Evolutionary conservation across 2,113 vertebrate genomes (phyloP).

Genomic region (Cervus canadensis): DNA sequence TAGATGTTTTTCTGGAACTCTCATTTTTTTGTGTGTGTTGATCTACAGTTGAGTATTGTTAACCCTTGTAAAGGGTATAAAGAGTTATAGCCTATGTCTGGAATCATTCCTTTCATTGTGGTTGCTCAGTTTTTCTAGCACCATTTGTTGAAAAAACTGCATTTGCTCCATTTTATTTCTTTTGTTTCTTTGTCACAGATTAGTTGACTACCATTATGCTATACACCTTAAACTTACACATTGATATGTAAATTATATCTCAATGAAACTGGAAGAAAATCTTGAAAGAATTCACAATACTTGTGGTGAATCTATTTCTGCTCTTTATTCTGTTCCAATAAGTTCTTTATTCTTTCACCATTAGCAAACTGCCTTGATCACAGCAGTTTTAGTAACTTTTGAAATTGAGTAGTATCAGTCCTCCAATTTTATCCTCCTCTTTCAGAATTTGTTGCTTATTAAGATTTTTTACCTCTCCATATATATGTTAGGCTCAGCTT

Average conservation of each 20-base stretch:
- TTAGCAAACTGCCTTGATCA: background rate
- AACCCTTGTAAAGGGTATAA: background rate
- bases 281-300: background rate
- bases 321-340: background rate
- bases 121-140: background rate
- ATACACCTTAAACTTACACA: background rate
- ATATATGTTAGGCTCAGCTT: background rate
- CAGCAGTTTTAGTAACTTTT: background rate
- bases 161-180: background rate
- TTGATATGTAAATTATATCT: background rate
- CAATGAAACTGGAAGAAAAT: background rate
- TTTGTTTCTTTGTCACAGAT: background rate
- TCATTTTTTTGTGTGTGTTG: background rate
- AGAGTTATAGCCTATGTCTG: background rate
- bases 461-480: background rate
- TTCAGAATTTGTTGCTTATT: background rate
- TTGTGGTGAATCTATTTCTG: background rate
- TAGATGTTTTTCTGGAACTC: background rate
- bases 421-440: background rate
- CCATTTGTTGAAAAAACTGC: background rate
- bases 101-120: background rate
- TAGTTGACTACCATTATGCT: background rate
- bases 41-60: background rate
- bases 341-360: background rate
- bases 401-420: background rate